Percentiles rank a stretch among this genome's conserved stretches.
phyloP scores from a whole-genome alignment of 2,888 invertebrate species.

The Cataglyphis rosenhaueri region DNA sequence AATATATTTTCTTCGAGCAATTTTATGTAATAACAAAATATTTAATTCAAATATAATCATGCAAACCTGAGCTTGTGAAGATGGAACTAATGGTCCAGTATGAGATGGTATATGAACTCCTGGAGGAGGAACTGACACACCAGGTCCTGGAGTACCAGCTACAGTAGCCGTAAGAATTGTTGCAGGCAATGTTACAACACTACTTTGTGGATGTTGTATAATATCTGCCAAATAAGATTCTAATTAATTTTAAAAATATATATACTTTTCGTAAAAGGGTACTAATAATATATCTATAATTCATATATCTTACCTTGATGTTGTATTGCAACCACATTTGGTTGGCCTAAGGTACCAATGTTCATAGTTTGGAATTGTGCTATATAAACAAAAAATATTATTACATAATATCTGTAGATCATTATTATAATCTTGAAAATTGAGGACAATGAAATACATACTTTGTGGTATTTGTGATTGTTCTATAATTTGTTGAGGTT shows the following conservation, averaged over 20 bases:
- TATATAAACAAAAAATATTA: constrained; percentile 65
- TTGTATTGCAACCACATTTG: constrained; percentile 84
- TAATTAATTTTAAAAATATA: constrained; percentile 39
- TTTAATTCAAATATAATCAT: constrained; percentile 7
- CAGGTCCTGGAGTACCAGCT: constrained; percentile 80
- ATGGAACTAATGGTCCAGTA: constrained; percentile 82
- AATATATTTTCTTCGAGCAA: background rate
- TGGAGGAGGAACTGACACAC: constrained; percentile 82
- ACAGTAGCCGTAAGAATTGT: constrained; percentile 84
- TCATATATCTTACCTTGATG: constrained; percentile 80
- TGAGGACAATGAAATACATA: constrained; percentile 60
- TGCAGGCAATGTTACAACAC: constrained; percentile 82
- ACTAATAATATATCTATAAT: constrained; percentile 27
- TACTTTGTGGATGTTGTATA: constrained; percentile 84
- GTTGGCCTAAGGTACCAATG: constrained; percentile 83
- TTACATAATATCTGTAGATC: constrained; percentile 35
- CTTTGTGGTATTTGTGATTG: constrained; percentile 83
- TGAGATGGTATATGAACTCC: constrained; percentile 84
- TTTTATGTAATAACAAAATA: constrained; percentile 9
- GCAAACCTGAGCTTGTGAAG: constrained; percentile 82
- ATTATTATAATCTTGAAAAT: constrained; percentile 48
- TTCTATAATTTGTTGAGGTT: constrained; percentile 84
- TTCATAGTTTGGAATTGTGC: constrained; percentile 85
- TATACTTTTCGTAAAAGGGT: constrained; percentile 17
- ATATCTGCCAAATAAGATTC: constrained; percentile 77